These are phyloP conservation scores for Zhuqinia jingwanae DNA, from an alignment of 2,888 invertebrate genomes.

Conservation along the genomic window DNA sequence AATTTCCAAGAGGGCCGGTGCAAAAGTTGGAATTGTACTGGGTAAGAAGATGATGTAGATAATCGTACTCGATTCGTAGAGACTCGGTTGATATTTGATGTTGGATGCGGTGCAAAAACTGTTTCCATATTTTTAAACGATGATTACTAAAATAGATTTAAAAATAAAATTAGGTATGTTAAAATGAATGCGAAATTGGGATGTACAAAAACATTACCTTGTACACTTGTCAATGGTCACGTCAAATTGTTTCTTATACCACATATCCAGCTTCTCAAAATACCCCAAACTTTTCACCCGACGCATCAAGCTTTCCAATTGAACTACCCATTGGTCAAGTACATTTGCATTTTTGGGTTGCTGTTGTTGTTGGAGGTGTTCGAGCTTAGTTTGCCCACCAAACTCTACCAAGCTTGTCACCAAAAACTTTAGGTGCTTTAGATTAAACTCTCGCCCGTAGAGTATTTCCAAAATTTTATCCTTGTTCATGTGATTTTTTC, in stretches of 20 bases:
- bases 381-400: neutral
- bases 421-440: slow-evolving; percentile 27
- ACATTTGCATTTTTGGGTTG: neutral
- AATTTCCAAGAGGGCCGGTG: neutral
- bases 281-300: neutral
- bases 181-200: neutral
- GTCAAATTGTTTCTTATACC: slow-evolving; percentile 32
- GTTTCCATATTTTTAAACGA: slow-evolving; percentile 47
- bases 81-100: neutral
- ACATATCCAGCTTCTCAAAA: slow-evolving; percentile 34
- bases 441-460: slow-evolving; percentile 47
- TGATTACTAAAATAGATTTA: slow-evolving; percentile 22
- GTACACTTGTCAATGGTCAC: neutral
- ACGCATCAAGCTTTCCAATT: neutral
- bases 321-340: slow-evolving; percentile 4
- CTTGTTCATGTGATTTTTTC: neutral
- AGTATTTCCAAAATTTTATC: neutral
- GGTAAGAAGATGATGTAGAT: neutral
- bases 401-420: neutral
- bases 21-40: neutral
- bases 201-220: slow-evolving; percentile 43
- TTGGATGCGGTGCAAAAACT: slow-evolving; percentile 39
- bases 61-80: neutral
- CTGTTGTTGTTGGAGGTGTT: too few species aligned
- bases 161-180: neutral